Evolutionary conservation across 2,888 invertebrate species (phyloP).

Genomic region (Thysanoteuthis rhombus): DNA sequence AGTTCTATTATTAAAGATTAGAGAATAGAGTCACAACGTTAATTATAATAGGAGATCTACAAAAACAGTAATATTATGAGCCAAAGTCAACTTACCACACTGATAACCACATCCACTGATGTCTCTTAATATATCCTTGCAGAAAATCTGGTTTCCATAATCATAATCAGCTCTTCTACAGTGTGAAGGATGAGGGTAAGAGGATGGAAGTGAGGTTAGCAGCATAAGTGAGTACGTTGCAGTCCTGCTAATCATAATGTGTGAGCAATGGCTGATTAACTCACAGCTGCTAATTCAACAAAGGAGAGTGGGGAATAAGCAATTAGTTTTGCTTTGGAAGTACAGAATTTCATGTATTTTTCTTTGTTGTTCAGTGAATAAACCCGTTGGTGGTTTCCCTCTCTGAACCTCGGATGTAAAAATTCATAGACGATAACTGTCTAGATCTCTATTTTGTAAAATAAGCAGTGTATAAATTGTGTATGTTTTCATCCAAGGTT

Average conservation of each 20-base stretch:
- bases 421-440: not conserved
- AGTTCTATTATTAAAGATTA: too few species aligned
- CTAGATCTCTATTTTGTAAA: not conserved
- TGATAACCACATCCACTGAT: not conserved
- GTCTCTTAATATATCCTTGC: not conserved
- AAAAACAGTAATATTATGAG: not conserved
- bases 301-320: not conserved
- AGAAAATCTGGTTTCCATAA: conserved; percentile 12
- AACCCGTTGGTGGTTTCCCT: too few species aligned
- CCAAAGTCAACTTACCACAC: not conserved
- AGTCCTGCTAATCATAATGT: conserved; percentile 12
- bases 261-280: not conserved
- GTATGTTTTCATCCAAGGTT: not conserved
- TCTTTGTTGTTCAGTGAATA: too few species aligned
- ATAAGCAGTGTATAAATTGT: not conserved
- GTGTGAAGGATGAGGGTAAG: not conserved
- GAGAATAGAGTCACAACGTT: too few species aligned
- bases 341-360: not conserved
- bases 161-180: not conserved
- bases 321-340: not conserved
- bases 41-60: too few species aligned
- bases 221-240: not conserved
- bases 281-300: not conserved
- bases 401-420: too few species aligned
- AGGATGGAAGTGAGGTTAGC: not conserved